A percentile compares a stretch with the other conserved stretches of the same genome.
Conservation (phyloP, 2,888 invertebrate genomes). For the Aquatica leii region DNA sequence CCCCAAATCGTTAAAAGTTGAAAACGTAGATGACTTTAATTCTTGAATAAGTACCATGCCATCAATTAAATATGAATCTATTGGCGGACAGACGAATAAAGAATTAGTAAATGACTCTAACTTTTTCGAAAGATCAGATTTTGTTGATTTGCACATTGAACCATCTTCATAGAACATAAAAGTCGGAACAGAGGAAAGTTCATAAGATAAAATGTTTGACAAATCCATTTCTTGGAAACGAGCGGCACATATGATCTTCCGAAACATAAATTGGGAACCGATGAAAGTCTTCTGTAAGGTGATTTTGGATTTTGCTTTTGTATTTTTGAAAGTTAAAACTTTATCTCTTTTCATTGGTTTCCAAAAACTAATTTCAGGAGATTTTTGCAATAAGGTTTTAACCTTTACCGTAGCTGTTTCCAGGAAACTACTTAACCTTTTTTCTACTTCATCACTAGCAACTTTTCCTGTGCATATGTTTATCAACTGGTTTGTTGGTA, state of each 20-base stretch:
- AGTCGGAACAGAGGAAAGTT: conserved; percentile 25
- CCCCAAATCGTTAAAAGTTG: conserved; percentile 3
- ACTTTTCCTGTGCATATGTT: conserved; percentile 20
- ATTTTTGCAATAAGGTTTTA: conserved; percentile 4
- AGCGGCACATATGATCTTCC: conserved; percentile 23
- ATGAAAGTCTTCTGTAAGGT: not conserved
- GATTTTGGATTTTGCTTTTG: conserved; percentile 7
- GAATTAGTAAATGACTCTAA: conserved; percentile 20
- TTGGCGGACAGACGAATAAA: not conserved
- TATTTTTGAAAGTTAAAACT: conserved; percentile 14
- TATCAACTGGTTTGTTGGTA: conserved; percentile 9
- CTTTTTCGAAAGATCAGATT: conserved; percentile 35
- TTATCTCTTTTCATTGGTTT: conserved; percentile 13
- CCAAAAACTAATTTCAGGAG: conserved; percentile 6
- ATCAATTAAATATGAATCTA: conserved; percentile 2
- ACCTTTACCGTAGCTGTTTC: not conserved
- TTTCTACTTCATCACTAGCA: conserved; percentile 12
- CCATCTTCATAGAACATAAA: conserved; percentile 35
- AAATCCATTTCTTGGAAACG: conserved; percentile 26
- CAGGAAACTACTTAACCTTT: not conserved
- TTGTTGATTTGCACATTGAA: conserved; percentile 32
- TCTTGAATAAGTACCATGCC: not conserved
- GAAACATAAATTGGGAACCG: conserved; percentile 31
- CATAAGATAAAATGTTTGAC: conserved; percentile 26
- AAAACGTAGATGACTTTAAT: not conserved